Base-by-base conservation (phyloP, 1,140 invertebrate species). In the Trichonephila clavipes region DNA sequence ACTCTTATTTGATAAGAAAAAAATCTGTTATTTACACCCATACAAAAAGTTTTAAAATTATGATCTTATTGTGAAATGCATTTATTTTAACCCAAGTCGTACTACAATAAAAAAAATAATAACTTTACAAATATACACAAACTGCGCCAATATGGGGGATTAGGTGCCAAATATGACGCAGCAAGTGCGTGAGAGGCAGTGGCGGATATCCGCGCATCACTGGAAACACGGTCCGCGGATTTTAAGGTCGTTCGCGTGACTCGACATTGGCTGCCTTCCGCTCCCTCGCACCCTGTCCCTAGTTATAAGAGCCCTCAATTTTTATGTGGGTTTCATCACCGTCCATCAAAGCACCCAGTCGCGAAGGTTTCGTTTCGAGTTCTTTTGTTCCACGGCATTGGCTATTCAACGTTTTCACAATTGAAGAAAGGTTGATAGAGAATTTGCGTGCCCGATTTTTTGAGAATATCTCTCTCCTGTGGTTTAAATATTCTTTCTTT, bases 211-310 rank as follows among this genome's bases (percentile, higher is more conserved):
- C 92, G 85, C 85, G 86, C 82, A 93, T 69, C 83, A 28, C 64
- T 81, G 92, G 92, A 93, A 93, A 58, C 66, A 93, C 92, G 92
- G 92, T 93, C 72, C 92, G 86, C 92, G 69, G 83, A 44, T 88
- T 93, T 93, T 93, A 93, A 93, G 92, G 92, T 93, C 92, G 85
- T 93, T 93, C 44, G 92, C 92, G 92, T 93, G 92, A 88, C 86
- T 69, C 92, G 92, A 88, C 92, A 93, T 93, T 93, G 92, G 86
- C 24, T 88, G 24, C 51, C 72, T 77, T 77, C 72, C 72, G 34
- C 18, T 18, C 66, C 66, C n/a, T 24, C 24, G 51, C 72, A 34
- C 34, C 72, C 72, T 24, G 6, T 18, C n/a, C 66, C n/a, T 14
- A 10, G 24, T 69, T 16, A 34, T 7, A 72, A 34, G 28, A 77